A percentile compares a stretch with the other conserved stretches of the same genome.
phyloP scores from a whole-genome alignment of 1,140 invertebrate genomes.

The Sarcophaga bullata region DNA sequence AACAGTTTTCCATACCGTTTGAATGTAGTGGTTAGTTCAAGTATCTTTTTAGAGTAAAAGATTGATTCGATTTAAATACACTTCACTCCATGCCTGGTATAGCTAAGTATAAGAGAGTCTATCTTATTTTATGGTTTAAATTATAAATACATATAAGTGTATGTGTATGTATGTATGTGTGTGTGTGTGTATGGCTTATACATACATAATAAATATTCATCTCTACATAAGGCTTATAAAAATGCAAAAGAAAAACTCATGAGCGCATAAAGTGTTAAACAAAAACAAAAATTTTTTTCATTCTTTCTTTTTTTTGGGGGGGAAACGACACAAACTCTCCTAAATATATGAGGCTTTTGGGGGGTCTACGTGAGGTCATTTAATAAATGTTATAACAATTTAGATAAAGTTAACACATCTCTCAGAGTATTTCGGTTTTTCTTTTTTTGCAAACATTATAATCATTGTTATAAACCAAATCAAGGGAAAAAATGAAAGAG shows the following conservation, averaged over 20 bases:
- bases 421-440: background rate
- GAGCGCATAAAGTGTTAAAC: background rate
- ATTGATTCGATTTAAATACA: background rate
- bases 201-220: background rate
- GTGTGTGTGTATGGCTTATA: background rate
- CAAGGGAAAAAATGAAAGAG: too few relatives aligned
- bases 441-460: too few relatives aligned
- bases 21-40: too few relatives aligned
- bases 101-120: too few relatives aligned
- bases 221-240: background rate
- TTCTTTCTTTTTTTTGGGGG: too few relatives aligned
- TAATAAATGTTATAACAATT: slow-evolving; percentile 32
- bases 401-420: slow-evolving; percentile 19
- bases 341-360: too few relatives aligned
- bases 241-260: background rate
- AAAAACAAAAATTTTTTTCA: background rate
- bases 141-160: too few relatives aligned
- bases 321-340: too few relatives aligned
- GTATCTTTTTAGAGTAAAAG: background rate
- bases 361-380: slow-evolving; percentile 33
- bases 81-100: too few relatives aligned
- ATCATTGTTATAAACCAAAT: too few relatives aligned
- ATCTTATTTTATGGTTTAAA: too few relatives aligned
- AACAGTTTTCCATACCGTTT: too few relatives aligned
- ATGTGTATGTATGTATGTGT: background rate